Base-by-base conservation (phyloP, 2,888 invertebrate genomes). In the Drosophila aldrichi region DNA sequence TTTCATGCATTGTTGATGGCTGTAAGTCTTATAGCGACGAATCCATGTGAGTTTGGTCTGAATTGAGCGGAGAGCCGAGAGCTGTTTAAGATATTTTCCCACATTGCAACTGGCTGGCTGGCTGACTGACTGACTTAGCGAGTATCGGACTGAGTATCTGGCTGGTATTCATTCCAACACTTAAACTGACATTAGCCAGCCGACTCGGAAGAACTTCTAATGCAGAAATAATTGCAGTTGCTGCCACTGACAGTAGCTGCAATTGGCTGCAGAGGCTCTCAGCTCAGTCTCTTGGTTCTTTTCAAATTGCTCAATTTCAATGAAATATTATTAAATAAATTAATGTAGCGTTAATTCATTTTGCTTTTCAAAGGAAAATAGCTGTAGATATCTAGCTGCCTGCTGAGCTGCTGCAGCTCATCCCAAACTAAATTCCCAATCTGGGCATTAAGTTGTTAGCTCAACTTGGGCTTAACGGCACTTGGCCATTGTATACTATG, bases 241-340 rank as follows among this genome's bases (percentile, higher is more conserved):
- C 73, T 36, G 51, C 36, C 51, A 34, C 51, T 22, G 54, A 54
- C 77, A 57, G 82, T 77, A 74, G 80, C 72, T 65, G 61, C 74
- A 66, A 29, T 73, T 25, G 36, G n/a, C 22, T 10, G 20, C 43
- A 20, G 16, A 20, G 55, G 10, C 56, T 43, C 43, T 54, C 67
- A 49, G 25, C 46, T 54, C 36, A 41, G 34, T 22, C 52, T 66
- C 54, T 66, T 60, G 46, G 62, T 77, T 77, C 65, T 70, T 70
- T 77, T 70, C 57, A 80, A 81, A 86, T 86, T 89, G 85, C 86
- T 89, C 89, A 89, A 86, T 89, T 84, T 77, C 88, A 82, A 82
- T 87, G 88, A 89, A 86, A 86, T 88, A 87, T 89, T 85, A 88
- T 89, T 86, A 89, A 89, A 82, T 82, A 89, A 88, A 87, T 89